Evolutionary conservation across 53 echinoderm and acorn worm species (phyloP).

Genomic region (Stichopus horrens): DNA sequence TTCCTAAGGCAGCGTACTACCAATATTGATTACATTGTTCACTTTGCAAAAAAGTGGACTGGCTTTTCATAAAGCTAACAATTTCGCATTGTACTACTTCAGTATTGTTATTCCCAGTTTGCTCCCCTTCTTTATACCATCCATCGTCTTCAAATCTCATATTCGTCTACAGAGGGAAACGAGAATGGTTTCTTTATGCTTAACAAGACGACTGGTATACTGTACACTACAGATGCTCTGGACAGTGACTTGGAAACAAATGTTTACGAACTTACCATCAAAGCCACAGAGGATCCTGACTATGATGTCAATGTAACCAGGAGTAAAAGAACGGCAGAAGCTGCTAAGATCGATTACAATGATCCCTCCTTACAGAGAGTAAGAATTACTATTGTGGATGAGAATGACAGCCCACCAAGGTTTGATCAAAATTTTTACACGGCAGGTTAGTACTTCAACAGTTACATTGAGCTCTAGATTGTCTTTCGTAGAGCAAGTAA

Average conservation of each 20-base stretch:
- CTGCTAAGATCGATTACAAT: background rate
- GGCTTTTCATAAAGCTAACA: too few species aligned
- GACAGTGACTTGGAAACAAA: background rate
- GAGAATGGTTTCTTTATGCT: background rate
- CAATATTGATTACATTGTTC: too few species aligned
- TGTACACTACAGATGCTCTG: background rate
- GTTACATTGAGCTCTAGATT: too few species aligned
- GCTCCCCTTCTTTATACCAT: background rate
- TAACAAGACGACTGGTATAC: background rate
- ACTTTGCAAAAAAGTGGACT: too few species aligned
- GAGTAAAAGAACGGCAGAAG: background rate
- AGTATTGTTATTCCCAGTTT: background rate
- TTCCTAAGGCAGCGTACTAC: too few species aligned
- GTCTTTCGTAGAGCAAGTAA: too few species aligned
- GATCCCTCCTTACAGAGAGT: background rate
- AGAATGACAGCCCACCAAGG: constrained; percentile 14
- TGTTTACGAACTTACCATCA: background rate
- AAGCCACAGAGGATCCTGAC: background rate
- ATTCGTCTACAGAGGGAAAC: background rate
- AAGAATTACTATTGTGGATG: constrained; percentile 1
- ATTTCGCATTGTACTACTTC: too few species aligned
- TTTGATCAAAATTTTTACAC: constrained; percentile 7
- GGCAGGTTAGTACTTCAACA: background rate
- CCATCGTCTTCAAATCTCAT: too few species aligned
- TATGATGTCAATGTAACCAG: background rate